Conservation (phyloP, 2,113 vertebrate genomes). For the Chloropsis cyanopogon region DNA sequence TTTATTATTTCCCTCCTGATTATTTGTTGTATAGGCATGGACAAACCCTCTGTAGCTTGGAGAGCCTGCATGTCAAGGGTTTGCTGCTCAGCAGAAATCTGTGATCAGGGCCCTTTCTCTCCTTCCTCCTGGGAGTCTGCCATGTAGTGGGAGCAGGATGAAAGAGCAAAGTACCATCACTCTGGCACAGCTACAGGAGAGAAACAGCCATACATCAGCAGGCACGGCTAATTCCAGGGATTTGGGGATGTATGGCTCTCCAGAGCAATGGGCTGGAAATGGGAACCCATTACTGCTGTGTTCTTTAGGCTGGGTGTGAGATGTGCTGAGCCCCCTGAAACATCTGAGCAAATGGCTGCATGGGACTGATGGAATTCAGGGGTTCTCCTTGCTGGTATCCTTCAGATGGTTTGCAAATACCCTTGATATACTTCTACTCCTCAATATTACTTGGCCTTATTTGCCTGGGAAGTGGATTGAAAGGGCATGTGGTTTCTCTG, state of each 20-base stretch:
- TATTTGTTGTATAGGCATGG: neutral
- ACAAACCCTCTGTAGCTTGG: neutral
- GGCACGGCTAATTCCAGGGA: fast-evolving
- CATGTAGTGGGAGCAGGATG: neutral
- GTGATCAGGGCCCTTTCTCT: neutral
- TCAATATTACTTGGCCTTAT: neutral
- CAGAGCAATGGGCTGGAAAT: neutral
- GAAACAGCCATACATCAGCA: neutral
- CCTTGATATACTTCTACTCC: neutral
- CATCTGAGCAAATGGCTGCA: fast-evolving
- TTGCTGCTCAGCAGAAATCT: neutral
- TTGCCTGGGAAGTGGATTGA: slow-evolving; percentile 36
- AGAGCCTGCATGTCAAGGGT: neutral
- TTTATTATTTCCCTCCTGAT: neutral
- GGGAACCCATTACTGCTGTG: neutral
- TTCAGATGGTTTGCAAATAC: slow-evolving; percentile 16
- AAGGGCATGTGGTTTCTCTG: slow-evolving; percentile 34
- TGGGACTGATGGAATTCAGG: neutral
- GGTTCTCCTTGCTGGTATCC: neutral
- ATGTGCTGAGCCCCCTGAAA: neutral
- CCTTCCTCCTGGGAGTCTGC: neutral
- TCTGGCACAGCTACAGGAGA: neutral
- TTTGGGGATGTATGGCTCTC: neutral
- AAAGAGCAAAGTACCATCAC: neutral
- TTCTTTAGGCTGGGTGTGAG: neutral